Evolutionary conservation across 2,888 invertebrate genomes (phyloP).

Genomic region (Polia nebulosa): DNA sequence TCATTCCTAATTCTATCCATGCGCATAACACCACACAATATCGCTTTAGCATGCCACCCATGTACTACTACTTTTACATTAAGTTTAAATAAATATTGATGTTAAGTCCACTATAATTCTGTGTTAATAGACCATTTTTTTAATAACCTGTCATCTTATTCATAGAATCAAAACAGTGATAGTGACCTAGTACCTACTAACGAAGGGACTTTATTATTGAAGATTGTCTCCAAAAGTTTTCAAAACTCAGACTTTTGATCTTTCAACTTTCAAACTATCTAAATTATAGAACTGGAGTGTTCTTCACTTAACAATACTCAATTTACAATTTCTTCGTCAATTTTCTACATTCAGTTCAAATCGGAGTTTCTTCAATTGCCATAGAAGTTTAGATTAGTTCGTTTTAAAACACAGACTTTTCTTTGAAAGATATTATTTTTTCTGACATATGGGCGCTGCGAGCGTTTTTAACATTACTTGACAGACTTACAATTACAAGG

Average conservation of each 20-base stretch:
- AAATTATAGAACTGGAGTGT: slow-evolving; percentile 4
- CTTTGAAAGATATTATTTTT: neutral
- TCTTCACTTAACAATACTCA: slow-evolving; percentile 34
- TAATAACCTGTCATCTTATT: neutral
- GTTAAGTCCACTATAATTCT: no score
- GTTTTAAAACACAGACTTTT: slow-evolving; percentile 26
- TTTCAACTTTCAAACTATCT: slow-evolving; percentile 22
- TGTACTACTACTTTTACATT: no score
- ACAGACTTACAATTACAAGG: slow-evolving; percentile 46
- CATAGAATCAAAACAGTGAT: neutral
- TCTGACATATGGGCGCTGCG: neutral
- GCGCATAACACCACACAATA: no score
- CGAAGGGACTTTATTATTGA: neutral
- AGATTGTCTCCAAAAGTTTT: neutral
- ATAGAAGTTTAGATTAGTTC: slow-evolving; percentile 41
- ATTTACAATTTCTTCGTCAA: slow-evolving; percentile 33
- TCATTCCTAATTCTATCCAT: no score
- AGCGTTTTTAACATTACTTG: slow-evolving; percentile 20
- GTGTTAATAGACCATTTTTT: no score
- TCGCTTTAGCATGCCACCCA: no score
- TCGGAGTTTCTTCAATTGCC: slow-evolving; percentile 29
- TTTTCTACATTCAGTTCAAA: slow-evolving; percentile 26
- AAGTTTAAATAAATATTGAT: no score
- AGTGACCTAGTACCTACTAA: neutral
- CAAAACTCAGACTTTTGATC: slow-evolving; percentile 2